phyloP scores from a whole-genome alignment of 2,888 invertebrate genomes.

The Chrysolina haemoptera region DNA sequence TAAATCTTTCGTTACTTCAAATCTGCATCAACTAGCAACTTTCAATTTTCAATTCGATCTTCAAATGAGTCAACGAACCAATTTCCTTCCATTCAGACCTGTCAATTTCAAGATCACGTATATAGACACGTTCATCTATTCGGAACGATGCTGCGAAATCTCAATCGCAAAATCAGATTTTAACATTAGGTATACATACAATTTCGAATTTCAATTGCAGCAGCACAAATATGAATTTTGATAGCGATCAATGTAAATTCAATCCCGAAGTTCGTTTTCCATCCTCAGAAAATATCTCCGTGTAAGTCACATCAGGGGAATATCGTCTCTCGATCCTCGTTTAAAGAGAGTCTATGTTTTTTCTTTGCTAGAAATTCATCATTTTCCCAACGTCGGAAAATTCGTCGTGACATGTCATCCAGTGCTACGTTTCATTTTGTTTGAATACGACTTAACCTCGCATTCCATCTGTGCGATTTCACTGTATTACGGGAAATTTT shows the following conservation, averaged over 20 bases:
- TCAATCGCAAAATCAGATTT: slow-evolving; percentile 37
- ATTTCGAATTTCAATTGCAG: slow-evolving; percentile 50
- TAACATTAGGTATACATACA: slow-evolving; percentile 37
- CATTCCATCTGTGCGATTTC: slow-evolving; percentile 12
- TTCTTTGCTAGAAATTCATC: not conserved
- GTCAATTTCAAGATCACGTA: slow-evolving; percentile 5
- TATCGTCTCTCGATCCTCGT: not conserved
- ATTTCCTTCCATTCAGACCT: slow-evolving; percentile 8
- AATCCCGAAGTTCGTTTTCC: slow-evolving; percentile 49
- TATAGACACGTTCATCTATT: slow-evolving; percentile 32
- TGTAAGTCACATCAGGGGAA: not conserved
- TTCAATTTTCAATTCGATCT: not conserved
- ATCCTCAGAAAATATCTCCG: slow-evolving; percentile 6
- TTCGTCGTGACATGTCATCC: not conserved
- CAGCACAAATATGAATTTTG: slow-evolving; percentile 53
- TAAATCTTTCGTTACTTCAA: not conserved
- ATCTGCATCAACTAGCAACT: not conserved
- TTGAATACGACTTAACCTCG: slow-evolving; percentile 15
- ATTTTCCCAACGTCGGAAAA: not conserved
- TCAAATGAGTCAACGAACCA: slow-evolving; percentile 2
- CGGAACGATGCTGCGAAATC: slow-evolving; percentile 21
- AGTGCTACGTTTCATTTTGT: slow-evolving; percentile 7
- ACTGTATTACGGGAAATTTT: slow-evolving; percentile 39
- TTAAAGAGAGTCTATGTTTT: not conserved
- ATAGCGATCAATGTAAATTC: slow-evolving; percentile 55